A percentile compares a stretch with the other conserved stretches of the same genome.
phyloP scores from a whole-genome alignment of 2,888 invertebrate genomes.

The Hypercompe scribonia region DNA sequence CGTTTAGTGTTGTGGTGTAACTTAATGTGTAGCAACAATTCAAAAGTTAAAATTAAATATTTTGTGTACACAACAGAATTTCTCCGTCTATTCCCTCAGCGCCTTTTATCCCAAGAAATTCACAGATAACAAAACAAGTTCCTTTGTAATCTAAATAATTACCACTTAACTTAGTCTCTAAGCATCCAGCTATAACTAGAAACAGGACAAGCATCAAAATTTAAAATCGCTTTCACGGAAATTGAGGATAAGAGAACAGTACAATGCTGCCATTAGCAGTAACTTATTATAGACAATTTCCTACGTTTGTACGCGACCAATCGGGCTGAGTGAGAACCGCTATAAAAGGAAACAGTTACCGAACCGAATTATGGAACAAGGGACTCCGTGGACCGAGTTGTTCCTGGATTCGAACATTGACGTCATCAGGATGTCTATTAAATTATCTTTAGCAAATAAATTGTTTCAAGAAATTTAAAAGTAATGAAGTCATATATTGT shows the following conservation, averaged over 20 bases:
- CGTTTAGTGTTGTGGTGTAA: not conserved
- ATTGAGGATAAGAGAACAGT: slow-evolving; percentile 68
- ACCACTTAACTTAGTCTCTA: slow-evolving; percentile 39
- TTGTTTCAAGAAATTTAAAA: slow-evolving; percentile 9
- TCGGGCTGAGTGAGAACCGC: slow-evolving; percentile 77
- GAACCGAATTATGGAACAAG: slow-evolving; percentile 65
- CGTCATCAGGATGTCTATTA: slow-evolving; percentile 27
- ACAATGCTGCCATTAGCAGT: slow-evolving; percentile 71
- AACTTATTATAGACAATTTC: slow-evolving; percentile 79
- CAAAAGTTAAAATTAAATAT: slow-evolving; percentile 8
- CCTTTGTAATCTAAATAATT: slow-evolving; percentile 41
- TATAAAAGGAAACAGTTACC: slow-evolving; percentile 76
- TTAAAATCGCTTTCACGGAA: slow-evolving; percentile 66
- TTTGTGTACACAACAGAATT: slow-evolving; percentile 13
- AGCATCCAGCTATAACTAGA: slow-evolving; percentile 45
- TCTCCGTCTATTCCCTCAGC: slow-evolving; percentile 13
- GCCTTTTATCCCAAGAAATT: slow-evolving; percentile 22
- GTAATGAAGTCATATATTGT: not conserved
- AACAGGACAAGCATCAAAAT: slow-evolving; percentile 64
- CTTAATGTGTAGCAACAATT: slow-evolving; percentile 22
- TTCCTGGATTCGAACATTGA: slow-evolving; percentile 48
- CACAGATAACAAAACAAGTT: slow-evolving; percentile 26
- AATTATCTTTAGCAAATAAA: slow-evolving; percentile 28
- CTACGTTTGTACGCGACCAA: slow-evolving; percentile 75
- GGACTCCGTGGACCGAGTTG: slow-evolving; percentile 54